Conservation (phyloP, 2,113 vertebrate genomes). For the Gallinago paraguaiae region DNA sequence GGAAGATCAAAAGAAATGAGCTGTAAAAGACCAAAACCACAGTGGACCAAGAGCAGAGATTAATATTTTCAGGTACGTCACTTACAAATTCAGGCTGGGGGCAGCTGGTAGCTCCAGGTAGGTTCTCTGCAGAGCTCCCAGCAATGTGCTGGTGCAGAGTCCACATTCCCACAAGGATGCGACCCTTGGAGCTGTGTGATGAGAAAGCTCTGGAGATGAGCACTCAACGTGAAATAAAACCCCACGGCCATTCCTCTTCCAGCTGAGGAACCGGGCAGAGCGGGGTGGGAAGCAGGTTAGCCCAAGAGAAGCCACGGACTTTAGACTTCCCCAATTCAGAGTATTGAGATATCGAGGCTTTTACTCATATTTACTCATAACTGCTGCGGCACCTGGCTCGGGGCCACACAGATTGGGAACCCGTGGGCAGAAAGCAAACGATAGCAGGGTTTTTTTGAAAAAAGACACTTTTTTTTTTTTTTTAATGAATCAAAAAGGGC, state of each 20-base stretch:
- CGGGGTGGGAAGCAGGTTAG: background rate
- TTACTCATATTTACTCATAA: background rate
- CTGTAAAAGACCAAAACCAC: background rate
- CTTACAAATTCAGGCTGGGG: background rate
- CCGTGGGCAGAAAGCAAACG: background rate
- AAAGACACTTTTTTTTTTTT: rapidly evolving
- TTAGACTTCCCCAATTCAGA: background rate
- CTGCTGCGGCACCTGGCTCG: rapidly evolving
- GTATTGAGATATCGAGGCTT: background rate
- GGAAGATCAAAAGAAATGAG: background rate
- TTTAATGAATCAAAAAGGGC: background rate
- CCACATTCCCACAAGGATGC: rapidly evolving
- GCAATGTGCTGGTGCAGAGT: background rate
- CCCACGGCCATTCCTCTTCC: background rate
- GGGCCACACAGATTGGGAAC: rapidly evolving
- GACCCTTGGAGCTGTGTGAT: background rate
- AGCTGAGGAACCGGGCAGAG: background rate
- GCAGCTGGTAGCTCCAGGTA: background rate
- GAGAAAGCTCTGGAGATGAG: background rate
- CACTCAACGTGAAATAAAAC: rapidly evolving
- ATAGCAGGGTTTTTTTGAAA: background rate
- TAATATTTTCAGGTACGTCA: background rate
- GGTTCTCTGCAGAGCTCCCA: background rate
- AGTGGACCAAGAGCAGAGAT: rapidly evolving
- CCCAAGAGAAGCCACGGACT: background rate